These are phyloP conservation scores for Ochotona princeps DNA, from an alignment of 2,113 vertebrate genomes.

Conservation along the genomic window DNA sequence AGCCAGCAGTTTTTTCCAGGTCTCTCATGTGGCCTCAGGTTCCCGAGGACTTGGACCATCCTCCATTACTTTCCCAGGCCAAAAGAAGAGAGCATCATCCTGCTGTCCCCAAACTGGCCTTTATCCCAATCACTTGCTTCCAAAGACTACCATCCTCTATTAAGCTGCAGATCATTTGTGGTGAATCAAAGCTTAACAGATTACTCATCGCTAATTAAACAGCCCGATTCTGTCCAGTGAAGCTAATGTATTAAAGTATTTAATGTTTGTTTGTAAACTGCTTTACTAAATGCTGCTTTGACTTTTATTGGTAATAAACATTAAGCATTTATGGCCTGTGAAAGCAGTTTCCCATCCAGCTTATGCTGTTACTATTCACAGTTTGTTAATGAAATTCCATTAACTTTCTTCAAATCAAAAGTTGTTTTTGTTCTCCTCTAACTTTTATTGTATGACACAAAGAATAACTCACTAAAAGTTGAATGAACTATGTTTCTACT, in stretches of 20 bases:
- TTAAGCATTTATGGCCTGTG: constrained; percentile 91
- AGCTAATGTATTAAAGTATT: constrained; percentile 89
- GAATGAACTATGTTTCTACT: constrained; percentile 54
- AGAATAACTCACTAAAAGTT: constrained; percentile 79
- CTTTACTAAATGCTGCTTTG: constrained; percentile 90
- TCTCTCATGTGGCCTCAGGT: too few species aligned
- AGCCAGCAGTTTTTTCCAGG: too few species aligned
- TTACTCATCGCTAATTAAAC: constrained; percentile 89
- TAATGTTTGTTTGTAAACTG: constrained; percentile 91
- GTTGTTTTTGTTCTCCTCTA: constrained; percentile 85
- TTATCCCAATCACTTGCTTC: constrained; percentile 52
- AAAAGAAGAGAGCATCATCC: neutral
- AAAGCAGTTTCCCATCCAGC: constrained; percentile 85
- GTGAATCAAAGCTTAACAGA: constrained; percentile 84
- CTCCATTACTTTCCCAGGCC: constrained; percentile 26
- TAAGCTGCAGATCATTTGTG: constrained; percentile 84
- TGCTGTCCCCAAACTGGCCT: neutral
- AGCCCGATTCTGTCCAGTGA: constrained; percentile 87
- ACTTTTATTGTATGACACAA: constrained; percentile 80
- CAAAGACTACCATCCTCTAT: constrained; percentile 54
- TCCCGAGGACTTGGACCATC: too few species aligned
- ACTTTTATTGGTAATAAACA: constrained; percentile 92
- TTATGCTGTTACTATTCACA: constrained; percentile 89
- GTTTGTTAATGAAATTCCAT: constrained; percentile 88
- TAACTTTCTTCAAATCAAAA: constrained; percentile 85